A percentile compares a stretch with the other conserved stretches of the same genome.
phyloP scores from a whole-genome alignment of 1,140 invertebrate genomes.

The Wasmannia auropunctata region DNA sequence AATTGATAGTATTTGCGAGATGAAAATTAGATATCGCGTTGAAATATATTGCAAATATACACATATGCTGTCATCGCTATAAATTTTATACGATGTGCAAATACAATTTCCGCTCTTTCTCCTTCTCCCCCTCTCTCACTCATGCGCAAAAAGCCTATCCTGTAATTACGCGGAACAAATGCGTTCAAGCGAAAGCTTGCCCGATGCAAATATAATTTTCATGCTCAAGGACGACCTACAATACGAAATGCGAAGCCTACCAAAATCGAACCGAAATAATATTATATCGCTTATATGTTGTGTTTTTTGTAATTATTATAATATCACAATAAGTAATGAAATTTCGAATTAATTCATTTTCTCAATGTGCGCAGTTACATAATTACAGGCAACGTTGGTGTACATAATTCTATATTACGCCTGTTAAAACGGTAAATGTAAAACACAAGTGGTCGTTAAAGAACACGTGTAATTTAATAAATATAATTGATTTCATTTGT shows the following conservation, averaged over 20 bases:
- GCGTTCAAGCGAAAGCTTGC: not conserved
- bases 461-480: not conserved
- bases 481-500: not conserved
- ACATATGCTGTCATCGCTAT: conserved; percentile 1
- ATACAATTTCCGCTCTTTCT: conserved; percentile 9
- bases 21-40: conserved; percentile 20
- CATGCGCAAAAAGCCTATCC: not conserved
- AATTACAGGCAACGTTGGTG: not conserved
- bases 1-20: conserved; percentile 9
- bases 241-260: not conserved
- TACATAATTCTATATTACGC: no score
- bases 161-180: conserved; percentile 4
- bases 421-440: not conserved
- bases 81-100: conserved; percentile 19
- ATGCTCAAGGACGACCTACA: not conserved
- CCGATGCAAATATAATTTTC: not conserved
- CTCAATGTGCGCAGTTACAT: not conserved
- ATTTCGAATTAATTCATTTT: conserved; percentile 9
- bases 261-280: not conserved
- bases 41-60: not conserved
- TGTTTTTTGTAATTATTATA: not conserved
- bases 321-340: not conserved
- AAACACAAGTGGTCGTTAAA: not conserved
- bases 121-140: not conserved
- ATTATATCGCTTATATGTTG: not conserved